These are phyloP conservation scores for Popillia japonica DNA, from an alignment of 1,140 invertebrate genomes.

Conservation along the genomic window DNA sequence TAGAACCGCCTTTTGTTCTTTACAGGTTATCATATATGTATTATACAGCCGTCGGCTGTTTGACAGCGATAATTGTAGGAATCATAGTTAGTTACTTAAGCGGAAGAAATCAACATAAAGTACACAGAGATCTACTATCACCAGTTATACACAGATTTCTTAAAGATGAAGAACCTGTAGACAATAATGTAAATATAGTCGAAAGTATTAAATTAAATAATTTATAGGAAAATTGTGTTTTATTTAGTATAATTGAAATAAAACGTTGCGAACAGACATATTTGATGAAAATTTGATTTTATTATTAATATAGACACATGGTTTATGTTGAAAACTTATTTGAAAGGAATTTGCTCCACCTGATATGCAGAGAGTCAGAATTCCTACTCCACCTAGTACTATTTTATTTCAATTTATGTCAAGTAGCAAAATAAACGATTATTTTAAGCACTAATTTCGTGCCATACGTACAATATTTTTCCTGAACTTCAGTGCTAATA, in stretches of 20 bases:
- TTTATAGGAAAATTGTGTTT: slow-evolving; percentile 25
- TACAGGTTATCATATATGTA: slow-evolving; percentile 74
- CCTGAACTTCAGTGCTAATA: no score
- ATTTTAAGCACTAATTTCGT: no score
- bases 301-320: no score
- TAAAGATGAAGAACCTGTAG: slow-evolving; percentile 39
- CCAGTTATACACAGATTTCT: slow-evolving; percentile 56
- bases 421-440: no score
- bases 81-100: slow-evolving; percentile 59
- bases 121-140: slow-evolving; percentile 59
- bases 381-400: no score
- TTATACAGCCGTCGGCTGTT: slow-evolving; percentile 73
- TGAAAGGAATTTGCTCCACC: no score
- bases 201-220: slow-evolving; percentile 40
- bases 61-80: slow-evolving; percentile 73
- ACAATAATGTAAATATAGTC: slow-evolving; percentile 36
- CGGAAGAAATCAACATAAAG: slow-evolving; percentile 51
- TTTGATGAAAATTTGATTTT: no score
- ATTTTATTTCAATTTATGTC: no score
- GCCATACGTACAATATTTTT: no score
- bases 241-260: neutral
- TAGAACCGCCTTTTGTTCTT: slow-evolving; percentile 61
- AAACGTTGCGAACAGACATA: no score
- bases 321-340: no score
- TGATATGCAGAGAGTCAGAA: no score